phyloP scores from a whole-genome alignment of 1,140 invertebrate species.

The Drosophila tristis region DNA sequence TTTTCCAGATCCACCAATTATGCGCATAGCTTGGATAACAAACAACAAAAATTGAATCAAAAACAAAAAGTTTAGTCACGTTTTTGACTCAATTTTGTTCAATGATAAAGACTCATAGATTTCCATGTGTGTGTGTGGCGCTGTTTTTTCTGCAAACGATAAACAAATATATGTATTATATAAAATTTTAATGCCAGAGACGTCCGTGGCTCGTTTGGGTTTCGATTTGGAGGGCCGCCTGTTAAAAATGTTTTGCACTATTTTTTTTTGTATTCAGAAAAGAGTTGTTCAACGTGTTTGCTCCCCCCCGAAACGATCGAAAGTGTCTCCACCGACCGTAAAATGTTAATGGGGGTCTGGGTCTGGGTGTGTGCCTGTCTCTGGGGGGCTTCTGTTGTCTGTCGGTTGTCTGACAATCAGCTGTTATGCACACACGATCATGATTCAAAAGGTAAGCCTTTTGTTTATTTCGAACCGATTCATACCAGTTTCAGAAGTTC shows the following conservation, averaged over 20 bases:
- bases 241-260: slow-evolving; percentile 38
- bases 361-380: slow-evolving; percentile 9
- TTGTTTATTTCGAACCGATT: slow-evolving; percentile 30
- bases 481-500: slow-evolving; percentile 7
- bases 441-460: slow-evolving; percentile 24
- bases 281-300: slow-evolving; percentile 43
- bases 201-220: slow-evolving; percentile 42
- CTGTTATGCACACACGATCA: slow-evolving; percentile 17
- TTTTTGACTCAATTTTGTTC: slow-evolving; percentile 67
- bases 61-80: slow-evolving; percentile 59
- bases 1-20: slow-evolving; percentile 31
- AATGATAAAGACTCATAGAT: neutral
- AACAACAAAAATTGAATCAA: slow-evolving; percentile 43
- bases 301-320: slow-evolving; percentile 22
- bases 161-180: slow-evolving; percentile 37
- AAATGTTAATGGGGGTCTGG: slow-evolving; percentile 41
- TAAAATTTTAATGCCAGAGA: slow-evolving; percentile 42
- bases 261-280: slow-evolving; percentile 19
- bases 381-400: neutral
- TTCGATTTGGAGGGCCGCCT: slow-evolving; percentile 49
- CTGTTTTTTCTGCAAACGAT: slow-evolving; percentile 19
- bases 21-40: slow-evolving; percentile 53
- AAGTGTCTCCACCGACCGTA: slow-evolving; percentile 30
- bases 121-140: slow-evolving; percentile 17
- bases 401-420: slow-evolving; percentile 26